A percentile compares a stretch with the other conserved stretches of the same genome.
These are phyloP conservation scores for Amphiprion clarkii DNA, from an alignment of 2,797 vertebrate genomes.

Conservation along the genomic window DNA sequence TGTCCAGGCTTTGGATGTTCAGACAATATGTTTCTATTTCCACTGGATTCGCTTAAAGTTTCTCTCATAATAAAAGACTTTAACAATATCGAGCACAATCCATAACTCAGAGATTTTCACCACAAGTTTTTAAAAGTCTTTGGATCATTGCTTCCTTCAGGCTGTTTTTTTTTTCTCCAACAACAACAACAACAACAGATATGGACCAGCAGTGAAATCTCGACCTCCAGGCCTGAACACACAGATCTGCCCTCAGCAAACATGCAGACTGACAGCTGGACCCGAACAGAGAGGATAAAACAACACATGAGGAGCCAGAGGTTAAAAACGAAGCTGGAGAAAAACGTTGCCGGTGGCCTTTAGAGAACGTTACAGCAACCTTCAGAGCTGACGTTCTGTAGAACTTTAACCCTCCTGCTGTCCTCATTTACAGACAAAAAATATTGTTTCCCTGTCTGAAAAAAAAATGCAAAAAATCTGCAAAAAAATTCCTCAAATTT, in stretches of 20 bases:
- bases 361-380: background rate
- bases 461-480: no score
- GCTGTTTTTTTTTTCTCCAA: background rate
- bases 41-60: no score
- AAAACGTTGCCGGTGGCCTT: slow-evolving; percentile 16
- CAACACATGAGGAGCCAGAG: slow-evolving; percentile 3
- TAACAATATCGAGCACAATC: background rate
- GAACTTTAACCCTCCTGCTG: background rate
- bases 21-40: no score
- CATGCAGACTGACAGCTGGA: slow-evolving; percentile 7
- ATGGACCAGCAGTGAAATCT: slow-evolving; percentile 14
- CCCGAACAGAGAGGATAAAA: slow-evolving; percentile 28
- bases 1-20: no score
- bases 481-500: no score
- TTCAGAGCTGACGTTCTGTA: background rate
- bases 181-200: background rate
- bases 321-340: slow-evolving; percentile 24
- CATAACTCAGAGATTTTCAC: background rate
- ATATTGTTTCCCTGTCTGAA: no score
- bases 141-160: slow-evolving; percentile 11
- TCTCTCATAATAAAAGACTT: background rate
- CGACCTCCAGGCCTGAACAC: slow-evolving; percentile 7
- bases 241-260: slow-evolving; percentile 21
- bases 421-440: no score
- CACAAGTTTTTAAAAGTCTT: background rate